Conservation (phyloP, 2,797 vertebrate species). For the Mallotus villosus region DNA sequence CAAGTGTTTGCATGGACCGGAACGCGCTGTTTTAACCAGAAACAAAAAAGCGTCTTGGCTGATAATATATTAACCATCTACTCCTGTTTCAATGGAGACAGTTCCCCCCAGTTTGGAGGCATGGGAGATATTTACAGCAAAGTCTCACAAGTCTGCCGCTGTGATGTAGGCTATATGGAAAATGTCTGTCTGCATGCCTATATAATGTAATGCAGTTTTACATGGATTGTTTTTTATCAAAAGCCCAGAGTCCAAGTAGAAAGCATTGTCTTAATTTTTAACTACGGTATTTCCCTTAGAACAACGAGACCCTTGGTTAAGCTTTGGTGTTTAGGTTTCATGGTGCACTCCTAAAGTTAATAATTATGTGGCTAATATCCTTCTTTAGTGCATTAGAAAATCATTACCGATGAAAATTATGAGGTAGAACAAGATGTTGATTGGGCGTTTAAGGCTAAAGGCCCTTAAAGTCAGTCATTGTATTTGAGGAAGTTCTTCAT, state of each 20-base stretch:
- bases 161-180: no score
- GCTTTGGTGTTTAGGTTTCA: slow-evolving; percentile 46
- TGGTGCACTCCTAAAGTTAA: slow-evolving; percentile 71
- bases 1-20: background rate
- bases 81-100: background rate
- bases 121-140: background rate
- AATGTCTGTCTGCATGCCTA: no score
- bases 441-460: slow-evolving; percentile 74
- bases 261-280: background rate
- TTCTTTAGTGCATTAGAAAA: slow-evolving; percentile 77
- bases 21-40: slow-evolving; percentile 20
- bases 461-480: slow-evolving; percentile 67
- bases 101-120: background rate
- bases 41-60: slow-evolving; percentile 15
- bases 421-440: slow-evolving; percentile 73
- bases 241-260: background rate
- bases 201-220: no score
- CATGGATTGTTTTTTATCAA: no score
- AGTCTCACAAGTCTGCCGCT: background rate
- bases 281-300: background rate
- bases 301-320: slow-evolving; percentile 26
- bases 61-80: slow-evolving; percentile 19
- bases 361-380: slow-evolving; percentile 67
- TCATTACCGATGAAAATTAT: slow-evolving; percentile 75
- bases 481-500: background rate